Percentiles rank a stretch among this genome's conserved stretches.
Conservation (phyloP, 1,140 invertebrate genomes). For the Oreohelix idahoensis region DNA sequence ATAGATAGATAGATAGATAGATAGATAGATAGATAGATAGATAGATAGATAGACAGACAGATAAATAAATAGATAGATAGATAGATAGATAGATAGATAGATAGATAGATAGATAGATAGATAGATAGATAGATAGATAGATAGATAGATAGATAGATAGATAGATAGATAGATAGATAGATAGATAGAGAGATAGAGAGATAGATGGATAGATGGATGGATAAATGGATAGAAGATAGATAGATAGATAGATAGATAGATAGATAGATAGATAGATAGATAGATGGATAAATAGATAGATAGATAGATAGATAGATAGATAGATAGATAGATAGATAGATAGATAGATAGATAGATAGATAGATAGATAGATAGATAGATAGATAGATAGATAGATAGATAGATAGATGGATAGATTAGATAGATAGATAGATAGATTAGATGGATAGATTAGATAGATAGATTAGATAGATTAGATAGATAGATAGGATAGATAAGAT, state of each 20-base stretch:
- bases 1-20: neutral
- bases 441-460: no score
- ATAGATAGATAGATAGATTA: no score
- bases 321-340: neutral
- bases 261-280: neutral
- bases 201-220: no score
- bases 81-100: neutral
- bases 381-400: neutral
- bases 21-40: neutral
- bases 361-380: neutral
- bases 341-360: neutral
- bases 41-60: no score
- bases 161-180: neutral
- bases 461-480: no score
- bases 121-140: neutral
- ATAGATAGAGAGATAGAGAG: no score
- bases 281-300: no score
- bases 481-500: no score
- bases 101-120: neutral
- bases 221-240: no score
- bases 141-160: neutral
- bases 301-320: neutral
- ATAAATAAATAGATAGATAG: no score
- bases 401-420: no score
- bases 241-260: neutral